These are phyloP conservation scores for Lamellibrachia columna DNA, from an alignment of 2,888 invertebrate genomes.

Conservation along the genomic window DNA sequence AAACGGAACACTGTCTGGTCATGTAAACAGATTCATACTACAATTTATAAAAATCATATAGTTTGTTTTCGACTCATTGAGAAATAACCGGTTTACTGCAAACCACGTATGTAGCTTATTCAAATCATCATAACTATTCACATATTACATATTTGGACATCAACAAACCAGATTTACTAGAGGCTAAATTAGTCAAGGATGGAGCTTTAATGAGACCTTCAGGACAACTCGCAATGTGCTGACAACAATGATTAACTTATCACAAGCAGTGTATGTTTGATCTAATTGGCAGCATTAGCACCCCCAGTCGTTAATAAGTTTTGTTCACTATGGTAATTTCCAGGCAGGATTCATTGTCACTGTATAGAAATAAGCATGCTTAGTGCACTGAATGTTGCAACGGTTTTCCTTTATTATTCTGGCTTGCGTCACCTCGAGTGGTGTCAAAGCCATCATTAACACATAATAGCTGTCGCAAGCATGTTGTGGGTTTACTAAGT, in stretches of 20 bases:
- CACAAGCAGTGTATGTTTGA: neutral
- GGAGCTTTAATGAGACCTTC: neutral
- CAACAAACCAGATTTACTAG: too few relatives aligned
- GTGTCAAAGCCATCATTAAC: neutral
- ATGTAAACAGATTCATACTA: too few relatives aligned
- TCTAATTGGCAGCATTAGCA: neutral
- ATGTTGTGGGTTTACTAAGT: constrained; percentile 11
- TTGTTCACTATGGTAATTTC: neutral
- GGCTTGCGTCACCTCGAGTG: neutral
- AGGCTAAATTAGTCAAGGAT: too few relatives aligned
- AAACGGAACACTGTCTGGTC: too few relatives aligned
- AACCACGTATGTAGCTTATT: too few relatives aligned
- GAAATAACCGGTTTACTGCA: too few relatives aligned
- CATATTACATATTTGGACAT: too few relatives aligned
- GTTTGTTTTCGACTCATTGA: too few relatives aligned
- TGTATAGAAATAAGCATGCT: neutral
- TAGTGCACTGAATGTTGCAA: neutral
- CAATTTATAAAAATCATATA: too few relatives aligned
- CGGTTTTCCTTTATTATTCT: neutral
- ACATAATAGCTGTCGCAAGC: neutral
- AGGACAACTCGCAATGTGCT: neutral
- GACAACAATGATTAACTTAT: neutral
- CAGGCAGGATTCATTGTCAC: neutral
- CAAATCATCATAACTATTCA: too few relatives aligned
- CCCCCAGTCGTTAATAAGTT: neutral